These are phyloP conservation scores for Machaerirhynchus nigripectus DNA, from an alignment of 2,113 vertebrate species.

Conservation along the genomic window DNA sequence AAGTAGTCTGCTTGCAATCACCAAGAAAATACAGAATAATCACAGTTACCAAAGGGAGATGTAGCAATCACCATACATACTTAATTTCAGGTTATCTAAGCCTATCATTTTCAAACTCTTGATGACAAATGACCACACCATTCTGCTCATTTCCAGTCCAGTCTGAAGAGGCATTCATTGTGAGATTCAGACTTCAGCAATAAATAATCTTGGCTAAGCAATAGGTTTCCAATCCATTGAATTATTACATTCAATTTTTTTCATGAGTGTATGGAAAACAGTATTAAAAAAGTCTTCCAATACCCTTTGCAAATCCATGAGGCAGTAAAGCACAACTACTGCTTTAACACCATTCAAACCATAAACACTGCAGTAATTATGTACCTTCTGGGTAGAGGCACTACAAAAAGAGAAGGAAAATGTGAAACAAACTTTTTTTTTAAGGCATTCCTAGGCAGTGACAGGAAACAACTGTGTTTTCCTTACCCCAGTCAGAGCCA, in stretches of 20 bases:
- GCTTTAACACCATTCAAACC: background rate
- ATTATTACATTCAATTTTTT: background rate
- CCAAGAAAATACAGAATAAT: background rate
- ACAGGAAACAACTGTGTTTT: background rate
- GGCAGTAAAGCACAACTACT: background rate
- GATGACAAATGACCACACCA: background rate
- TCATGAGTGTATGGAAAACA: background rate
- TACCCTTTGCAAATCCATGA: background rate
- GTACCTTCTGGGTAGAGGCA: background rate
- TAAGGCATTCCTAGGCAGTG: background rate
- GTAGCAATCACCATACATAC: background rate
- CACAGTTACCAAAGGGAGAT: background rate
- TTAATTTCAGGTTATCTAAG: background rate
- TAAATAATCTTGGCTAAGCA: constrained; percentile 26
- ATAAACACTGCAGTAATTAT: background rate
- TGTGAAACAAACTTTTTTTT: background rate
- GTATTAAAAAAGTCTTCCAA: background rate
- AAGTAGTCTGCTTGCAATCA: background rate
- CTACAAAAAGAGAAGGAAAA: background rate
- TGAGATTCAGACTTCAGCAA: constrained; percentile 31
- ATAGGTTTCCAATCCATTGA: background rate
- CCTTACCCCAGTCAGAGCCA: background rate
- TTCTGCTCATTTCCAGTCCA: background rate
- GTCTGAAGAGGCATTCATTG: background rate
- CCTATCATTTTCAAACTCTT: background rate